Percentiles rank a stretch among this genome's conserved stretches.
Evolutionary conservation across 2,888 invertebrate species (phyloP).

Genomic region (Acrocera orbiculus): DNA sequence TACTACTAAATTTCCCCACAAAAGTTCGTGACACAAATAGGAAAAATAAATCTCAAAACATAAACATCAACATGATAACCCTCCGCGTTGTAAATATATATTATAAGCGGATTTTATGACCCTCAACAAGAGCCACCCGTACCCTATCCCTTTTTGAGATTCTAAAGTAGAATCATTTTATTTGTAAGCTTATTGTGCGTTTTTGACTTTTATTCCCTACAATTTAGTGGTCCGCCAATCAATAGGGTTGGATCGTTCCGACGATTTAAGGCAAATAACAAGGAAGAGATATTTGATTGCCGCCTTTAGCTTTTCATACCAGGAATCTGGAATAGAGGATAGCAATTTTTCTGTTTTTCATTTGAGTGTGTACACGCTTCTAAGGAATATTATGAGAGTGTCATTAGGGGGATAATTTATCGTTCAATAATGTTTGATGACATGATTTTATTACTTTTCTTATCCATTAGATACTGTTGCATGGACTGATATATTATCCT

Average conservation of each 20-base stretch:
- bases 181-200: neutral
- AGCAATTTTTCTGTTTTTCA: slow-evolving; percentile 1
- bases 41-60: slow-evolving; percentile 2
- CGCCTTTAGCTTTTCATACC: slow-evolving; percentile 1
- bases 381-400: slow-evolving; percentile 8
- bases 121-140: too few relatives aligned
- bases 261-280: slow-evolving; percentile 4
- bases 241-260: slow-evolving; percentile 5
- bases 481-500: too few relatives aligned
- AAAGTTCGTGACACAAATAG: slow-evolving; percentile 4
- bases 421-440: slow-evolving; percentile 8
- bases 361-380: slow-evolving; percentile 1
- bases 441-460: slow-evolving; percentile 9
- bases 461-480: neutral
- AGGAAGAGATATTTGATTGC: slow-evolving; percentile 7
- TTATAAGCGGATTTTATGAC: too few relatives aligned
- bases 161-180: slow-evolving; percentile 1
- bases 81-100: neutral
- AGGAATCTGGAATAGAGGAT: neutral
- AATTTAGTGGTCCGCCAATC: slow-evolving; percentile 2
- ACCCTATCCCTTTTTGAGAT: too few relatives aligned
- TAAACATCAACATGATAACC: slow-evolving; percentile 3
- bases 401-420: slow-evolving; percentile 10
- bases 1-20: slow-evolving; percentile 1
- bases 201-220: slow-evolving; percentile 2